Conservation (phyloP, 2,113 vertebrate genomes). For the Ciconia maguari region DNA sequence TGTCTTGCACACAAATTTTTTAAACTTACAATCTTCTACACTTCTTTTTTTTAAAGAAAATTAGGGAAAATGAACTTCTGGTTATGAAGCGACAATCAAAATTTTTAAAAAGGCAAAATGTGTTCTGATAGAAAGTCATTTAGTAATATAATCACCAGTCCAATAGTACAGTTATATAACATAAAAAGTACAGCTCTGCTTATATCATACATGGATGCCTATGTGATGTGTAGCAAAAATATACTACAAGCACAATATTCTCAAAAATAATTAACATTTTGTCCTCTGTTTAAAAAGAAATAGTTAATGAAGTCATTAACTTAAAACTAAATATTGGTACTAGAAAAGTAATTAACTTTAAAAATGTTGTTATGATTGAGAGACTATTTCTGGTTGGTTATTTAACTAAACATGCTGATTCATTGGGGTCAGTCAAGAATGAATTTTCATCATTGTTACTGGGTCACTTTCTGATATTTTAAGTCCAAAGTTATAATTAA, state of each 20-base stretch:
- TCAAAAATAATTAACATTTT: not conserved
- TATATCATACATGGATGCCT: not conserved
- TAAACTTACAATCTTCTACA: not conserved
- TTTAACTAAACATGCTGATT: constrained; percentile 41
- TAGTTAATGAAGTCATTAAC: not conserved
- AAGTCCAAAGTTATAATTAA: not conserved
- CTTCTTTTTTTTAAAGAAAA: not conserved
- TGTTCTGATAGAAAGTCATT: not conserved
- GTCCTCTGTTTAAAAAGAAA: not conserved
- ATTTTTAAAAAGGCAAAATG: not conserved
- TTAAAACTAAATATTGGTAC: not conserved
- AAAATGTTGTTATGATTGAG: not conserved
- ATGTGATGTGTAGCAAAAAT: not conserved
- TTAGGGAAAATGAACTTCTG: not conserved
- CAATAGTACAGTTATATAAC: not conserved
- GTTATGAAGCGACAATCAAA: not conserved
- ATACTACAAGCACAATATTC: not conserved
- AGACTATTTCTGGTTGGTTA: not conserved
- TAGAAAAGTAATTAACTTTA: not conserved
- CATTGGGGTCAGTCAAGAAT: not conserved
- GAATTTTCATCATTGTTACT: not conserved
- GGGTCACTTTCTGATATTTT: not conserved
- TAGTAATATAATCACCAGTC: not conserved
- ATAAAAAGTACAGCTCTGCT: not conserved
- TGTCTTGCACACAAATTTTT: not conserved